Evolutionary conservation across 2,888 invertebrate genomes (phyloP).

Genomic region (Pheosia gnoma): DNA sequence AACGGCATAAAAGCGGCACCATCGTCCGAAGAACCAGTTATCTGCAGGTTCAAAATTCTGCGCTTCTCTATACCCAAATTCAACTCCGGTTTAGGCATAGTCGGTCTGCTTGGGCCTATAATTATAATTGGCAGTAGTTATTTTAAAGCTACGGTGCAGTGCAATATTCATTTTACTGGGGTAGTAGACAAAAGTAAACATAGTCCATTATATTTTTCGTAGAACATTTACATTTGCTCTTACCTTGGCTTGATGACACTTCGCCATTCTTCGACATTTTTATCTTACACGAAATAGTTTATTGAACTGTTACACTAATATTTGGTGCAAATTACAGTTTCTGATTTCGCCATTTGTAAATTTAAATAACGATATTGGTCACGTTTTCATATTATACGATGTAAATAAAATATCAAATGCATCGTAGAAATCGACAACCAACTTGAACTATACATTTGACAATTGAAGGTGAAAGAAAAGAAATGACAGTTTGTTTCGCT

Average conservation of each 20-base stretch:
- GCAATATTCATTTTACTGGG: background rate
- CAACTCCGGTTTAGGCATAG: slow-evolving; percentile 74
- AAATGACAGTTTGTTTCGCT: no score
- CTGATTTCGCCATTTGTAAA: slow-evolving; percentile 71
- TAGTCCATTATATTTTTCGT: background rate
- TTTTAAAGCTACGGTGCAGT: background rate
- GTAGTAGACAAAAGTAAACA: no score
- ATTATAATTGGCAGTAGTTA: slow-evolving; percentile 8
- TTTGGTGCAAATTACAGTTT: slow-evolving; percentile 58
- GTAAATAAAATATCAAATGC: slow-evolving; percentile 45
- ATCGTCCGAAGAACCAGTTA: slow-evolving; percentile 75
- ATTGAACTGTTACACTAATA: slow-evolving; percentile 52
- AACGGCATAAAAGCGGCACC: slow-evolving; percentile 82
- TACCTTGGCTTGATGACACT: slow-evolving; percentile 87
- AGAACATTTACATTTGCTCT: slow-evolving; percentile 19
- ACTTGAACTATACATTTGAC: slow-evolving; percentile 3
- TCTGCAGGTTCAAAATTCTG: slow-evolving; percentile 84
- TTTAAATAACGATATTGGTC: slow-evolving; percentile 47
- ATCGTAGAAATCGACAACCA: slow-evolving; percentile 56
- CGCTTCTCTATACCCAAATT: slow-evolving; percentile 81
- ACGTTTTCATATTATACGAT: slow-evolving; percentile 57
- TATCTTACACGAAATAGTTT: slow-evolving; percentile 50
- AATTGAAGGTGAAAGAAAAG: no score
- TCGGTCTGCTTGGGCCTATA: slow-evolving; percentile 77
- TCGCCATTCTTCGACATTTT: slow-evolving; percentile 89